Conservation (phyloP, 1,140 invertebrate species). For the Habropoda laboriosa region DNA sequence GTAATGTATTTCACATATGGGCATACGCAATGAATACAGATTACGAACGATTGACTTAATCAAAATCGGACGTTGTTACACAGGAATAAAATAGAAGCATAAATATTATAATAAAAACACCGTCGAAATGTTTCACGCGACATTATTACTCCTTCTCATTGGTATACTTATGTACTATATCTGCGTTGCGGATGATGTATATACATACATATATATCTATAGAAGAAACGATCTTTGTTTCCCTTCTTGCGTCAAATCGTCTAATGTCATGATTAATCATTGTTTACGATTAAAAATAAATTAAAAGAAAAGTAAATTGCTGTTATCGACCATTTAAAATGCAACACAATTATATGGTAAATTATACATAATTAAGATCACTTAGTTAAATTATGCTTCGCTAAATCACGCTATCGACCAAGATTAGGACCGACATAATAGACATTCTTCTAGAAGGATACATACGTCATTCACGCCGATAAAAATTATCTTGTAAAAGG, state of each 20-base stretch:
- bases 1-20: neutral
- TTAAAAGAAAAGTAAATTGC: too few relatives aligned
- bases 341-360: too few relatives aligned
- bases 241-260: neutral
- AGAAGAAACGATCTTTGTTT: neutral
- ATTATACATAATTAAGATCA: too few relatives aligned
- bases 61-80: neutral
- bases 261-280: neutral
- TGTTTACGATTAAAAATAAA: too few relatives aligned
- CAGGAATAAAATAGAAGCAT: neutral
- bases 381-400: too few relatives aligned
- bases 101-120: neutral
- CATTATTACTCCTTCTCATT: neutral
- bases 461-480: neutral
- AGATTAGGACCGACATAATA: too few relatives aligned
- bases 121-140: neutral
- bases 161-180: neutral
- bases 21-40: slow-evolving; percentile 6
- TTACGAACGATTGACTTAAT: slow-evolving; percentile 21
- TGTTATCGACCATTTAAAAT: too few relatives aligned
- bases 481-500: neutral
- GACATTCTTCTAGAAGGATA: neutral
- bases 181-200: neutral
- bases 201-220: neutral
- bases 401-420: too few relatives aligned